Percentiles rank a stretch among this genome's conserved stretches.
Conservation (phyloP, 2,888 invertebrate species). For the Ramazzottius varieornatus region DNA sequence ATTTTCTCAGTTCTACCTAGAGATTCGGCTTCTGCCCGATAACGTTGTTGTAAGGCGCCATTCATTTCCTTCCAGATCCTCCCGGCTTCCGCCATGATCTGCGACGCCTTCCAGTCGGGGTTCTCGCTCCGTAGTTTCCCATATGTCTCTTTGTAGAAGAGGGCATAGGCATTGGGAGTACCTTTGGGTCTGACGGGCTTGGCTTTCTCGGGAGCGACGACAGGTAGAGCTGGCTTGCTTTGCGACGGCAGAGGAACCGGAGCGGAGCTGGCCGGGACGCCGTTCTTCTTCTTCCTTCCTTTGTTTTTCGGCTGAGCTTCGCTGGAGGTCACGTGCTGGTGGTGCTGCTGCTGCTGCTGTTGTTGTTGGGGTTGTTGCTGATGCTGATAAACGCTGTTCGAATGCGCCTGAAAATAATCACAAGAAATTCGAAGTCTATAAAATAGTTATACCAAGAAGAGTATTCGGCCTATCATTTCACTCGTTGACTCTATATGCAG, state of each 20-base stretch:
- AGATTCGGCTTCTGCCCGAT: too few relatives aligned
- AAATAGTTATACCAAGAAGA: too few relatives aligned
- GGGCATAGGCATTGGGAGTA: background rate
- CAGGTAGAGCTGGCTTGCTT: too few relatives aligned
- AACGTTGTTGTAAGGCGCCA: background rate
- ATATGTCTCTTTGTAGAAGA: slow-evolving; percentile 2
- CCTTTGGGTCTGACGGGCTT: background rate
- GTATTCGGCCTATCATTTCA: too few relatives aligned
- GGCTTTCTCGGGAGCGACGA: background rate
- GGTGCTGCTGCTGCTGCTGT: background rate
- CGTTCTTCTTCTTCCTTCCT: background rate
- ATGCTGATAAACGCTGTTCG: background rate
- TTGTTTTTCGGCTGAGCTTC: background rate
- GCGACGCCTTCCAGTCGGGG: background rate
- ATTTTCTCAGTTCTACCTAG: too few relatives aligned
- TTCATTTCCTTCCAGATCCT: slow-evolving; percentile 2
- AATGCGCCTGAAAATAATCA: too few relatives aligned
- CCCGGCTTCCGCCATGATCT: slow-evolving; percentile 2
- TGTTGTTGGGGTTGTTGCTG: background rate
- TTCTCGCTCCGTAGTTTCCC: background rate
- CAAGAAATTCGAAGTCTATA: too few relatives aligned
- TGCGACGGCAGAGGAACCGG: too few relatives aligned
- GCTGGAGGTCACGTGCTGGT: background rate
- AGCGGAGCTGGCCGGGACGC: too few relatives aligned
- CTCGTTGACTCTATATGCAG: too few relatives aligned